Evolutionary conservation across 2,797 vertebrate species (phyloP), one percentile per base, ranked within the genome.

Genomic region (Cirrhinus molitorella): DNA sequence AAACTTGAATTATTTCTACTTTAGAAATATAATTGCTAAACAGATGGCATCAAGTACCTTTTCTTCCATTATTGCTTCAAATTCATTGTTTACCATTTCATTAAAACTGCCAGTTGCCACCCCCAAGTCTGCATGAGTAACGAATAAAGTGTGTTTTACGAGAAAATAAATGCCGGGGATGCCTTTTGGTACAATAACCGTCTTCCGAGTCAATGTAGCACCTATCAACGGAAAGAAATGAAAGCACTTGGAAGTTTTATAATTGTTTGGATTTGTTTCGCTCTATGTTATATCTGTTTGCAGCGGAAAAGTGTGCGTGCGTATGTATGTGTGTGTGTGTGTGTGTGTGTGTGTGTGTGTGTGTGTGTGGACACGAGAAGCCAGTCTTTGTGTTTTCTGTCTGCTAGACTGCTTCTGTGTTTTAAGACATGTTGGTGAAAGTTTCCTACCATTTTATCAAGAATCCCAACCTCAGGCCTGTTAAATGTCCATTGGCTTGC

Each of bases 111-210:
- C 80, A 88, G 59, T 85, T 80, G 81, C 84, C 67, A 59, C n/a
- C 5, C 4, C 19, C 5, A 49, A 23, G 10, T 13, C 13, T 11
- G 81, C 61, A 88, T 85, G 83, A 85, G 61, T 55, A 72, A 87
- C 79, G 78, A 37, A 53, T 72, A 65, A 83, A 81, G 85, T 80
- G 88, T 91, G 6, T 34, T 79, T 70, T 88, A 89, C 3, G 78
- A 81, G 73, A 87, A 87, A 84, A 79, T 89, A 83, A 90, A 85
- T 89, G 90, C 91, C 90, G 90, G 89, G 79, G 92, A 91, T 94
- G 93, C 93, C 93, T 94, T 94, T 86, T 87, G 86, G 88, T 90
- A 59, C 61, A 79, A 67, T 67, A 83, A 70, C 34, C 85, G 89
- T 91, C 88, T 90, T 91, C 88, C 78, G 49, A 81, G 85, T 88